Percentiles rank a stretch among this genome's conserved stretches.
Evolutionary conservation across 2,113 vertebrate genomes (phyloP).

Genomic region (Misgurnus anguillicaudatus): DNA sequence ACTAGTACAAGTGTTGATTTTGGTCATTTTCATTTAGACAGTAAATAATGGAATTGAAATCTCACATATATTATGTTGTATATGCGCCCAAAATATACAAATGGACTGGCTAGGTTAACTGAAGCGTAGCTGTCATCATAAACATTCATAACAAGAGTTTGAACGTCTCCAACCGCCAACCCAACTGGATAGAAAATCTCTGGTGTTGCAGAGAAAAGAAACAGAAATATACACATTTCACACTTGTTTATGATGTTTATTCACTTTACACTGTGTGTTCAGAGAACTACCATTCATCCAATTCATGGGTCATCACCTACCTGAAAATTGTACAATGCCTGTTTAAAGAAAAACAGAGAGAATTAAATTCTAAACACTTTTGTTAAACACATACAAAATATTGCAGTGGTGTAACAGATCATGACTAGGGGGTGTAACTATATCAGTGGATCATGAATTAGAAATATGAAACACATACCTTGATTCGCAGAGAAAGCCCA

Average conservation of each 20-base stretch:
- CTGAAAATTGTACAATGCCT: neutral
- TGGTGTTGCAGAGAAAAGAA: neutral
- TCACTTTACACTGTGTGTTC: neutral
- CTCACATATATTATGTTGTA: constrained; percentile 37
- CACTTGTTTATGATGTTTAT: neutral
- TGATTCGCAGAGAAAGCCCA: constrained; percentile 49
- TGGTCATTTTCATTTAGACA: neutral
- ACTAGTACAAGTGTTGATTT: neutral
- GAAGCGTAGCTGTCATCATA: constrained; percentile 13
- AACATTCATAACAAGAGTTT: neutral
- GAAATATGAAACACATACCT: neutral
- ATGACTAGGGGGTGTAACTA: too few species aligned
- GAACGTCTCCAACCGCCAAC: neutral
- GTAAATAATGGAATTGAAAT: neutral
- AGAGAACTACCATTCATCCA: too few species aligned
- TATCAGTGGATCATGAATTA: too few species aligned
- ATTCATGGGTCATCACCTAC: too few species aligned
- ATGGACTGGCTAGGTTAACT: constrained; percentile 6
- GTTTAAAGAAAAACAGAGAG: too few species aligned
- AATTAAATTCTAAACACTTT: neutral
- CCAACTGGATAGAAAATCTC: constrained; percentile 19
- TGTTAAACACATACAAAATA: too few species aligned
- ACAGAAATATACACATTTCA: neutral
- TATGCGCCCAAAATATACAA: constrained; percentile 33
- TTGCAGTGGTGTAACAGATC: too few species aligned